Base-by-base conservation (phyloP, 2,797 vertebrate genomes). In the Rachycentron canadum region DNA sequence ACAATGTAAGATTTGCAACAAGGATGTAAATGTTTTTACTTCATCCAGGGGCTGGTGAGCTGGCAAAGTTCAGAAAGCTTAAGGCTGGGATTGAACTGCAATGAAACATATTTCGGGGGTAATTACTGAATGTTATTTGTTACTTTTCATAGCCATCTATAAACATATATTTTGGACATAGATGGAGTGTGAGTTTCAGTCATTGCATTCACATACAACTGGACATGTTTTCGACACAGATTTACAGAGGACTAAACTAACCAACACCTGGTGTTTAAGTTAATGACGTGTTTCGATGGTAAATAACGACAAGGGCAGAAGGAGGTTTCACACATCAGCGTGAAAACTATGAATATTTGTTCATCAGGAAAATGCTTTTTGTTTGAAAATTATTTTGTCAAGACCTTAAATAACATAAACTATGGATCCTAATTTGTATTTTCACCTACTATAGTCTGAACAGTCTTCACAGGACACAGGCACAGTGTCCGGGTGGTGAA, bases 31-130 rank as follows among this genome's bases (percentile, higher is more conserved):
- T 12, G 21, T 62, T 28, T 38, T 56, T 47, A 6, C 43, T 38
- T 66, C 1, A 77, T 38, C 17, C 32, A 73, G 50, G 41, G 1
- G 13, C 41, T 68, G 45, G 16, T 75, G 19, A 50, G 58, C 30
- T 57, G 19, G 8, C 25, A 75, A 17, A 23, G 41, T 43, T 43
- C 13, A 41, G 32, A 58, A 36, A 23, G 10, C 9, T n/a, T n/a
- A 21, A n/a, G 4, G 11, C 12, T 58, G 32, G 5, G 32, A 50
- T 68, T 66, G 58, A 47, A 61, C n/a, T 6, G 8, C 61, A 28
- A 26, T 43, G 19, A 58, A 50, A 32, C 17, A 36, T 71, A 61
- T 28, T 1, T 56, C 30, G 10, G 3, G 5, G 5, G 3, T 26
- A 11, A 16, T 28, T 28, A 6, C 16, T 56, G 8, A 19, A 25